Evolutionary conservation across 2,797 vertebrate genomes (phyloP), one percentile per base, ranked within the genome.

Genomic region (Danio kyathit): DNA sequence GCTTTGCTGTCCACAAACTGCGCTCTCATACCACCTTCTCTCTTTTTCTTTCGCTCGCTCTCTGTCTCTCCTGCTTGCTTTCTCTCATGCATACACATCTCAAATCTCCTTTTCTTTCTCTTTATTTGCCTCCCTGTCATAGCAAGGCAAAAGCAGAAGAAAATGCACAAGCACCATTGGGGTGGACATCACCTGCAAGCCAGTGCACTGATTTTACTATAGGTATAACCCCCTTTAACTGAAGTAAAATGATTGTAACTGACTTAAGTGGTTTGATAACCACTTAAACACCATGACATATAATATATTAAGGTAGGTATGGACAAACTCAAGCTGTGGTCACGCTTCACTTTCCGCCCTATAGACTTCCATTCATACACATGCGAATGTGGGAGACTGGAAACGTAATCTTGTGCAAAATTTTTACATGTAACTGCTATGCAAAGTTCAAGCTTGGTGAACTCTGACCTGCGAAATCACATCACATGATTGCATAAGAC

Each of bases 1-100:
- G 78, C 74, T 76, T 84, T 81, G 64, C 75, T 83, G 75, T 75
- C 72, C 71, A 83, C 72, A 78, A 74, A 79, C 64, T 83, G 76
- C 12, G 49, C 76, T 83, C 76, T 74, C 81, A 21, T 61, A 80
- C 79, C 83, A 59, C 6, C 51, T 82, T 59, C 83, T 67, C 60
- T 44, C 73, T 49, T 57, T 43, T 72, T 73, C 51, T 67, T 52
- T 82, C 38, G 54, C 54, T 86, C 17, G 16, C 54, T 56, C 19
- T 56, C 38, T 74, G 21, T 56, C 56, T 64, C 56, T 81, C 49
- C 83, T 7, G 77, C 79, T 82, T 74, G 63, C 49, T 71, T 82
- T 71, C 54, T 51, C 61, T 69, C 69, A 67, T 73, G 56, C 61
- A 64, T 64, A 75, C 49, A 67, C 67, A 81, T 51, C 69, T 66